Base-by-base conservation (phyloP, 2,888 invertebrate genomes). In the Drosophila quinaria region DNA sequence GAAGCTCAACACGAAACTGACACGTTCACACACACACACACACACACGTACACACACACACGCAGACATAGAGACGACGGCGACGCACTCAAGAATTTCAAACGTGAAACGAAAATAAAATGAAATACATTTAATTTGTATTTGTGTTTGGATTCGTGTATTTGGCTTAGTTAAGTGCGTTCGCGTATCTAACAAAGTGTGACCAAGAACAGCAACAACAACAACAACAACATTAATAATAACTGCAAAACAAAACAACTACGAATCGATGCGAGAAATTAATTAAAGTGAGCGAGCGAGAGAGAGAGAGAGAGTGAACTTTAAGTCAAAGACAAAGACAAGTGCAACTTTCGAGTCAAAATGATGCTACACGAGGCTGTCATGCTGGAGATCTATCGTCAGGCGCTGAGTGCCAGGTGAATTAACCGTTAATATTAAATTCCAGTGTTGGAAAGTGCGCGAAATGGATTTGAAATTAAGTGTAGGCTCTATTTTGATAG, bases 331-430 rank as follows among this genome's bases (percentile, higher is more conserved):
- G 33, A 58, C 17, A 31, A 51, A 62, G 44, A 49, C 11, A 55
- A 64, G 63, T 46, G 33, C 35, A 35, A 50, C 22, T 22, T 19
- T 61, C 22, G 29, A 37, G 22, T 62, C 80, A 89, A 85, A 92
- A 93, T 93, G 93, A 93, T 93, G 93, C 92, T 93, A 67, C 93
- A 93, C 92, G 93, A 93, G 91, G 93, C 93, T 85, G 93, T 93
- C 77, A 93, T 93, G 93, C 77, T 93, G 91, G 93, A 93, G 81
- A 93, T 93, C 88, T 93, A 93, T 87, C 92, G 93, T 70, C 93
- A 93, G 90, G 93, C 93, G 70, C 83, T 93, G 73, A 93, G 91
- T 87, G 93, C 93, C 80, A 93, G 93, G 93, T 93, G 91, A 90
- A 65, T 63, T 49, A 33, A 71, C 68, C 22, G 72, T 80, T 83